Conservation (phyloP, 2,888 invertebrate species). For the Seira sanloemensis region DNA sequence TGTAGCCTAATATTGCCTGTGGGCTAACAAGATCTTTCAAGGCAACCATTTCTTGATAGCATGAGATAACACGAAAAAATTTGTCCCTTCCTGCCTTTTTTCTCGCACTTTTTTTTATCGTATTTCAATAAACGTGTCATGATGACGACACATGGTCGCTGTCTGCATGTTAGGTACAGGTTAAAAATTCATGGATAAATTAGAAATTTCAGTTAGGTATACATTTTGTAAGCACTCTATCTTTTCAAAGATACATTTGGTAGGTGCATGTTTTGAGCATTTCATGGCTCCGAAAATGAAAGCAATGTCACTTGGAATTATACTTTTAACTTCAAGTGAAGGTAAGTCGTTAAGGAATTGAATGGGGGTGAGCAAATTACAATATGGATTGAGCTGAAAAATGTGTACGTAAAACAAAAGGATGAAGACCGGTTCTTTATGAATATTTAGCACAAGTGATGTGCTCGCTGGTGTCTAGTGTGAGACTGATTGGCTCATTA, state of each 20-base stretch:
- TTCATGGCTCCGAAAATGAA: too few species aligned
- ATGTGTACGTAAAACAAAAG: neutral
- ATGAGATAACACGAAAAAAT: neutral
- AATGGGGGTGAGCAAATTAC: neutral
- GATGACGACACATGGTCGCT: neutral
- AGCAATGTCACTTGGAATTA: too few species aligned
- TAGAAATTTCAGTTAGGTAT: too few species aligned
- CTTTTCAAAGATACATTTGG: too few species aligned
- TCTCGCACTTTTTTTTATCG: neutral
- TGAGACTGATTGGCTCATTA: conserved; percentile 28
- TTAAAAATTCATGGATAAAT: too few species aligned
- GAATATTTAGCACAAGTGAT: too few species aligned
- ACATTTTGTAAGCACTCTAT: too few species aligned
- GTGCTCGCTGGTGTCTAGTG: neutral
- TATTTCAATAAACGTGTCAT: neutral
- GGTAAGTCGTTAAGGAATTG: too few species aligned
- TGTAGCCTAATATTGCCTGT: conserved; percentile 53
- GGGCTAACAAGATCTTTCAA: conserved; percentile 49
- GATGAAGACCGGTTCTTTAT: conserved; percentile 31
- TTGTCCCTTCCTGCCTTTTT: neutral
- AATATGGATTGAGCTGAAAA: neutral
- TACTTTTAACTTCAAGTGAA: too few species aligned
- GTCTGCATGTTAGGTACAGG: too few species aligned
- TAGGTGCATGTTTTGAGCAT: too few species aligned
- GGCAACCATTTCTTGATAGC: neutral